Conservation (phyloP, 2,888 invertebrate species). For the Diachrysia chrysitis region DNA sequence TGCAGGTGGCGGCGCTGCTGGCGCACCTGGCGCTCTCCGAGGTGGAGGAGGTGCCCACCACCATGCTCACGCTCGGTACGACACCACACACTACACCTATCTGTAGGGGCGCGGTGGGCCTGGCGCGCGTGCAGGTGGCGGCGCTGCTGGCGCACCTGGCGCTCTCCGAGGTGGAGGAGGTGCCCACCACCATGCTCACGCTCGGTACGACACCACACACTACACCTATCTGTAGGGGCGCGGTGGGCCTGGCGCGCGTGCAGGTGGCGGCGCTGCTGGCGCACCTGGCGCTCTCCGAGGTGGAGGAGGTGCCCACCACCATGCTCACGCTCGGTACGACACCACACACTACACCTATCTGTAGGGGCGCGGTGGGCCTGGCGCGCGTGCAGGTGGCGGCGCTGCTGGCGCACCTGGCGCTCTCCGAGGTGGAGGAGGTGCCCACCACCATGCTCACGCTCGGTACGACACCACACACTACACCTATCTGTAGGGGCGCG, state of each 20-base stretch:
- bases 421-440: slow-evolving; percentile 92
- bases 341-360: background rate
- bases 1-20: slow-evolving; percentile 94
- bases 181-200: slow-evolving; percentile 91
- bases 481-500: no score
- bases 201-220: slow-evolving; percentile 68
- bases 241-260: slow-evolving; percentile 91
- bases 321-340: slow-evolving; percentile 86
- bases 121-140: slow-evolving; percentile 93
- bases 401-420: slow-evolving; percentile 93
- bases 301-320: slow-evolving; percentile 92
- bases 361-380: slow-evolving; percentile 88
- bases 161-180: slow-evolving; percentile 91
- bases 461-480: slow-evolving; percentile 57
- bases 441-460: slow-evolving; percentile 91
- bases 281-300: slow-evolving; percentile 92
- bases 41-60: slow-evolving; percentile 92
- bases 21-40: slow-evolving; percentile 93
- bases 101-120: slow-evolving; percentile 84
- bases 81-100: background rate
- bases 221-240: slow-evolving; percentile 25
- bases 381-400: slow-evolving; percentile 93
- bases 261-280: slow-evolving; percentile 94
- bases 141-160: slow-evolving; percentile 94
- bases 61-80: slow-evolving; percentile 89